Evolutionary conservation across 2,797 vertebrate genomes (phyloP), one percentile per base, ranked within the genome.

Genomic region (Rhinophrynus dorsalis): DNA sequence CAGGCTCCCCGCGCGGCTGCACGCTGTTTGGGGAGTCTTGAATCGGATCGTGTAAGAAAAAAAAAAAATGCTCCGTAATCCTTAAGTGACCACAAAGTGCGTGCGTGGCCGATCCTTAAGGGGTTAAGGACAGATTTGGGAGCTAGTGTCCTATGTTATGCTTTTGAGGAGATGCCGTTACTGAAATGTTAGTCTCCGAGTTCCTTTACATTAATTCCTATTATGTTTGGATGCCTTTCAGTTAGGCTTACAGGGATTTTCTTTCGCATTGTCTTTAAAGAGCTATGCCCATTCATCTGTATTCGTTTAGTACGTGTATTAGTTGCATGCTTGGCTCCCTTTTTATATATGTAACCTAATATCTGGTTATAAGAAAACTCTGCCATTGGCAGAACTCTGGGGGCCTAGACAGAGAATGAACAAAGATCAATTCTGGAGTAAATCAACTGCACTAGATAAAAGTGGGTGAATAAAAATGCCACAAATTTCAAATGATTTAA

Each of bases 361-460:
- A 18, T 38, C 24, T 11, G 32, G 44, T 38, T 47, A n/a, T 67
- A 58, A 58, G n/a, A 15, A 66, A 56, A 44, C 38, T 47, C 23
- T 50, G 20, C 11, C 47, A n/a, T n/a, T 12, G 56, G 47, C 33
- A 15, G 7, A 8, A 27, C 23, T 51, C 66, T 26, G 42, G 5
- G 18, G 11, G 17, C 3, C 8, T 6, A 2, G 2, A 21, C 17
- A 65, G 37, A n/a, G 3, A 20, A 17, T 11, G 23, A n/a, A n/a
- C n/a, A n/a, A n/a, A n/a, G n/a, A n/a, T n/a, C n/a, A n/a, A n/a
- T n/a, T n/a, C n/a, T n/a, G n/a, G n/a, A n/a, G n/a, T n/a, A n/a
- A n/a, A n/a, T n/a, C n/a, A n/a, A n/a, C n/a, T n/a, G n/a, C n/a
- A n/a, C n/a, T n/a, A n/a, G n/a, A n/a, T n/a, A n/a, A n/a, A n/a